Evolutionary conservation across 2,113 vertebrate genomes (phyloP), one percentile per base, ranked within the genome.

Genomic region (Hippocampus comes): DNA sequence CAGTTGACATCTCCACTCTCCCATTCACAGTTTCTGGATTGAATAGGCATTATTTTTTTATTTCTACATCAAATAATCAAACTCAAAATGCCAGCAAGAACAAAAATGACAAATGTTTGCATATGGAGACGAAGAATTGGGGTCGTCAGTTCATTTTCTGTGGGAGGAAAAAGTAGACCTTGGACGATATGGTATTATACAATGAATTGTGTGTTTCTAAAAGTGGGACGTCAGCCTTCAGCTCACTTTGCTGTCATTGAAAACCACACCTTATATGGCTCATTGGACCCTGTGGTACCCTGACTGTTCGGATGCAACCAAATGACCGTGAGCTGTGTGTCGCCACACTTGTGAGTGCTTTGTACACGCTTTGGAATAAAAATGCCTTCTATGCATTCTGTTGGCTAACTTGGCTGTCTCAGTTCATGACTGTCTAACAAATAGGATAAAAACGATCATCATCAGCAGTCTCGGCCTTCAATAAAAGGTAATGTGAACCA

Each of bases 21-120:
- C 87, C 88, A 90, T 91, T 92, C 90, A 91, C 91, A 91, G 88
- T 91, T 91, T 89, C 89, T 90, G 89, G 88, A 91, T 90, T 89
- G 89, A 90, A 87, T 91, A 89, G 86, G 85, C 86, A 88, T 87
- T 89, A 89, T 86, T 88, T 89, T 84, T 84, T 81, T 63, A 86
- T 88, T 79, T 91, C 78, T 88, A 90, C 87, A 89, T 87, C 86
- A 87, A 89, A 91, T 89, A 88, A 84, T 86, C 71, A 71, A 90
- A 88, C 84, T 84, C 34, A 89, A 88, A 86, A 87, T 79, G 84
- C 78, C 87, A 81, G 84, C 84, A 53, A 88, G 71, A 89, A 84
- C 83, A 63, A 79, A 89, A 84, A 79, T 48, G 79, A 82, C 78
- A 83, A 80, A 85, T 75, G 77, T 82, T 87, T 89, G 87, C 83